Evolutionary conservation across 1,140 invertebrate species (phyloP), one percentile per base, ranked within the genome.

Genomic region (Berghia stephanieae): DNA sequence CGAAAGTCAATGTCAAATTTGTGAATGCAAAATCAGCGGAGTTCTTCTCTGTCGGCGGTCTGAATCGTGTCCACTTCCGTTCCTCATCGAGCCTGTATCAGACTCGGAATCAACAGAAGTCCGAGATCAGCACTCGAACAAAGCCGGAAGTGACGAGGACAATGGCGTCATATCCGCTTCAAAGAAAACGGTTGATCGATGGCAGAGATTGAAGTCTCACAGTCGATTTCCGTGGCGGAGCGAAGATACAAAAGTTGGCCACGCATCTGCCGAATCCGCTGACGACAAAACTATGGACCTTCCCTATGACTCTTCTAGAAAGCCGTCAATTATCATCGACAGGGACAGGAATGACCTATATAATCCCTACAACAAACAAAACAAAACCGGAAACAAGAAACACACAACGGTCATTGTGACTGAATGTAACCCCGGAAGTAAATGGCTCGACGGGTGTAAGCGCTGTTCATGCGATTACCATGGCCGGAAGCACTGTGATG

Each of bases 11-110:
- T 69, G 66, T 69, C 31, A n/a, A 38, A 5, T 13, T 16, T 69
- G 66, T n/a, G 66, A 69, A 40, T 69, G 66, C 38, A 34, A 69
- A 18, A 24, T 69, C 10, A 69, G 66, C 66, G 66, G 66, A 8
- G 66, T 69, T 13, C 36, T 21, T 5, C 40, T 69, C 10, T 69
- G 66, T 40, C n/a, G 66, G n/a, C 34, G 36, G 10, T 69, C 66
- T 13, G 6, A 27, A 21, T 21, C 34, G 10, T 69, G 66, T 38
- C 66, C 31, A 5, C n/a, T 40, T 5, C 66, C 66, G 3, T 69
- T 69, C 38, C 16, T 69, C 3, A 69, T 69, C 38, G 31, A 38
- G 24, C 66, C 66, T 24, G 27, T 69, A 3, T 24, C 40, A 27
- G 57, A 27, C 18, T 13, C n/a, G 13, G 57, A 63, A 31, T 18